phyloP scores from a whole-genome alignment of 2,113 vertebrate species.

The Pollimyrus isidori region DNA sequence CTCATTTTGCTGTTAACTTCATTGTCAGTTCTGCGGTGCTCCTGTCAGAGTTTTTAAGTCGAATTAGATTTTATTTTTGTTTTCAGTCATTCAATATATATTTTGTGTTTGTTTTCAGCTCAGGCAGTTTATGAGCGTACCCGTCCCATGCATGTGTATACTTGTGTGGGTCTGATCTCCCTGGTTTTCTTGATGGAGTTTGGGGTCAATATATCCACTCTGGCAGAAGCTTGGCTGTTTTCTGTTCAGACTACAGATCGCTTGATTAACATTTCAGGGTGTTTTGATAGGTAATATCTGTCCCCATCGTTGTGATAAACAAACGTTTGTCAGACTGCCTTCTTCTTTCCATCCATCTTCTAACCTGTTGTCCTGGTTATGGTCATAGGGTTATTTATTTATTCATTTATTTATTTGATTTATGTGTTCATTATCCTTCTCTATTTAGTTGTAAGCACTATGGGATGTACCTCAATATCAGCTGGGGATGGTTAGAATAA shows the following conservation, averaged over 20 bases:
- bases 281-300: background rate
- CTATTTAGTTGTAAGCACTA: background rate
- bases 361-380: background rate
- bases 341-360: background rate
- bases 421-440: background rate
- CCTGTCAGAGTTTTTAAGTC: background rate
- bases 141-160: background rate
- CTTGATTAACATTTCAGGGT: conserved; percentile 5
- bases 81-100: background rate
- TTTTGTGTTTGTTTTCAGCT: background rate
- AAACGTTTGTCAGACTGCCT: background rate
- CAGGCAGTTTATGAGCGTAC: background rate
- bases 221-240: background rate
- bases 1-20: background rate
- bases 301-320: background rate
- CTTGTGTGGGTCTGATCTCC: background rate
- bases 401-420: background rate
- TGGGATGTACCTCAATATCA: background rate
- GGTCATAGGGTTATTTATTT: background rate
- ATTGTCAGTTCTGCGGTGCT: background rate
- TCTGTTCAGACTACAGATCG: background rate
- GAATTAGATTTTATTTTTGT: background rate
- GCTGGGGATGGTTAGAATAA: background rate
- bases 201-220: background rate
- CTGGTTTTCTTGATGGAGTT: background rate